Base-by-base conservation (phyloP, 37 sponge, comb jelly and placozoan genomes). In the Dysidea cf. avara region DNA sequence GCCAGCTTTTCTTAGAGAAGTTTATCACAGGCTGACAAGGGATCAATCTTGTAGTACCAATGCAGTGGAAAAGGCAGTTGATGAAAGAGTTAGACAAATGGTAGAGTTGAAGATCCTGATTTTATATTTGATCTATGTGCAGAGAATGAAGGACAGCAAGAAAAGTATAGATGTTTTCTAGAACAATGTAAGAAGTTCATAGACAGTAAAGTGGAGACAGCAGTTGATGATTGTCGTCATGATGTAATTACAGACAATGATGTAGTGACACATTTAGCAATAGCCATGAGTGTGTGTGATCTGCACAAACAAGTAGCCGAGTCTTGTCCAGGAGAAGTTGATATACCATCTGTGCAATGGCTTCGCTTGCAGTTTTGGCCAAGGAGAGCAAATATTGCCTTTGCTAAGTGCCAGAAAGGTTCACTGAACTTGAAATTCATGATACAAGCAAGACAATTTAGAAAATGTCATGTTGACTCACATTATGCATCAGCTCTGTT, bases 341-440 rank as follows among this genome's bases (percentile, higher is more conserved):
- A 48, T 2, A 67, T 77, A 9, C 78, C 78, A 53, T 65, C 69
- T 30, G 9, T 57, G 17, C 69, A 78, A 18, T 77, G 68, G 68
- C 55, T 78, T 3, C 64, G 66, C 22, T 21, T 53, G 7, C 77
- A 76, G 21, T 64, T 76, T 64, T 76, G 65, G 53, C 77, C 77
- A 21, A 61, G 39, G 31, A 62, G 59, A 30, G 6, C 39, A 21
- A 56, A 53, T 6, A 37, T 24, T 35, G 57, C 28, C 17, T 34
- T 56, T 72, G 57, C 60, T 33, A 36, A 33, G 18, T 16, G 16
- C 39, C 9, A 32, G 20, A 65, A 13, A 20, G 46, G 35, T 9
- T 35, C 11, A 18, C 13, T 24, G 22, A 59, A 18, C 29, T 13
- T 12, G 22, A 64, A 7, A 26, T 68, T 68, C 48, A 68, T 68